Evolutionary conservation across 2,888 invertebrate species (phyloP).

Genomic region (Autographa gamma): DNA sequence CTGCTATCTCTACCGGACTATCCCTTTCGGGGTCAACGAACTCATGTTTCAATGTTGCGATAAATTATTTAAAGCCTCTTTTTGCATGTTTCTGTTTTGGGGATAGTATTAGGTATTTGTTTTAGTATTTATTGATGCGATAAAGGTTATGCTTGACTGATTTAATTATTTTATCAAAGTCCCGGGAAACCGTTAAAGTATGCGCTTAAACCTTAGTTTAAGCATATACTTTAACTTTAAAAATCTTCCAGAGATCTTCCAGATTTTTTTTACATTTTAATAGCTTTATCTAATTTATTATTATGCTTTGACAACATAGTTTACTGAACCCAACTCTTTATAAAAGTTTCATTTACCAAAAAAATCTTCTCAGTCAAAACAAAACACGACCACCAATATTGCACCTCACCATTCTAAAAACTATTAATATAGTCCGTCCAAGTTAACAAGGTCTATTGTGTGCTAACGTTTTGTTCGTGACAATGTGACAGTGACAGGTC

Average conservation of each 20-base stretch:
- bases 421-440: slow-evolving; percentile 35
- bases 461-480: slow-evolving; percentile 27
- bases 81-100: neutral
- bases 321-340: too few species aligned
- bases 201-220: too few species aligned
- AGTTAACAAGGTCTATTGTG: slow-evolving; percentile 45
- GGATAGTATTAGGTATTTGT: too few species aligned
- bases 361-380: neutral
- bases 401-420: slow-evolving; percentile 29
- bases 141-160: neutral
- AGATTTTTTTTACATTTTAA: too few species aligned
- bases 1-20: slow-evolving; percentile 38
- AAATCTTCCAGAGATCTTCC: too few species aligned
- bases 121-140: neutral
- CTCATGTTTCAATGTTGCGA: slow-evolving; percentile 13
- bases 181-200: too few species aligned
- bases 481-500: slow-evolving; percentile 50
- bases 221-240: too few species aligned
- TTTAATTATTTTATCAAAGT: too few species aligned
- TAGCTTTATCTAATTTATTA: too few species aligned
- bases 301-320: too few species aligned
- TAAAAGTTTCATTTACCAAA: too few species aligned
- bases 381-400: slow-evolving; percentile 10
- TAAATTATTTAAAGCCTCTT: slow-evolving; percentile 1
- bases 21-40: slow-evolving; percentile 21